A percentile compares a stretch with the other conserved stretches of the same genome.
Evolutionary conservation across 2,113 vertebrate genomes (phyloP).

Genomic region (Labeo catla): DNA sequence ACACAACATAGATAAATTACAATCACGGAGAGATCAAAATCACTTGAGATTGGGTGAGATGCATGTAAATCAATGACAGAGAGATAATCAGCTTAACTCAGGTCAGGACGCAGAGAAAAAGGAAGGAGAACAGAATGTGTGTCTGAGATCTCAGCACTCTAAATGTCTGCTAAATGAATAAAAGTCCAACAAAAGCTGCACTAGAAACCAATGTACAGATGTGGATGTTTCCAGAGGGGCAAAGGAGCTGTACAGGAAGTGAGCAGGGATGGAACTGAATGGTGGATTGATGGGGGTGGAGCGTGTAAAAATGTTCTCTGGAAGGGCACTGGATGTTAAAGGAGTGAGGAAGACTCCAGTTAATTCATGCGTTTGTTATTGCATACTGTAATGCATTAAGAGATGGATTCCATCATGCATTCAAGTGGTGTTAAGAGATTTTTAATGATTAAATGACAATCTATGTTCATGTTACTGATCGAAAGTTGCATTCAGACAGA

Average conservation of each 20-base stretch:
- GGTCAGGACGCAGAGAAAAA: conserved; percentile 29
- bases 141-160: conserved; percentile 44
- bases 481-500: background rate
- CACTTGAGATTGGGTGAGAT: background rate
- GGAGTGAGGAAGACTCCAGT: conserved; percentile 48
- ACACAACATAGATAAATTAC: background rate
- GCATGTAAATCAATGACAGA: background rate
- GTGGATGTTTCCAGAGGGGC: conserved; percentile 77
- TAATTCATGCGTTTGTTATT: conserved; percentile 26
- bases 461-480: background rate
- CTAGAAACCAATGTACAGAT: conserved; percentile 70
- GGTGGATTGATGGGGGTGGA: conserved; percentile 61
- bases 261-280: conserved; percentile 50
- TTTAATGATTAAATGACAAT: background rate
- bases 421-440: background rate
- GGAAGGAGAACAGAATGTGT: background rate
- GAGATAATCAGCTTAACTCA: conserved; percentile 55
- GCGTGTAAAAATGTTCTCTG: conserved; percentile 70
- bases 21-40: background rate
- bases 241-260: conserved; percentile 61
- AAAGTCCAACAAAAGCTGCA: conserved; percentile 66
- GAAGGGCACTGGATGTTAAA: conserved; percentile 66
- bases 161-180: conserved; percentile 56
- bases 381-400: background rate
- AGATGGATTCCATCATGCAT: background rate